Base-by-base conservation (phyloP, 1,140 invertebrate species). In the Drosophila athabasca region DNA sequence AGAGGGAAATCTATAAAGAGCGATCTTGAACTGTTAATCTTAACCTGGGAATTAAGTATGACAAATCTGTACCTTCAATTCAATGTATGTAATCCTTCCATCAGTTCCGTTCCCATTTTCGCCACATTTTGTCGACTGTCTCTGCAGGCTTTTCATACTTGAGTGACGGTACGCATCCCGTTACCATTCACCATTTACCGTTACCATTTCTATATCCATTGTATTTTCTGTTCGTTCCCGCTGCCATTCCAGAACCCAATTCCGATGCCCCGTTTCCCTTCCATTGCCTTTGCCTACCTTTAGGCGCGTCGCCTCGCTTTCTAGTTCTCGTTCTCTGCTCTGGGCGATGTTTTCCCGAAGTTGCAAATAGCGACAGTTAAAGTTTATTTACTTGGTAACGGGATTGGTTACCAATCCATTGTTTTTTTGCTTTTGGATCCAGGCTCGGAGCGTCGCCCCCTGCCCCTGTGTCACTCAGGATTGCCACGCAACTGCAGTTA, bases 311-410 rank as follows among this genome's bases (percentile, higher is more conserved):
- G 15, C 7, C 9, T 31, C 0, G 15, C 7, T 13, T 31, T 22
- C n/a, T 13, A 15, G 2, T 6, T 13, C 29, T 9, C 35, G 17
- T 19, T 19, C 17, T 19, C 17, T 19, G 17, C 17, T 19, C 17
- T 19, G 17, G 0, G 41, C 13, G 19, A 5, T 13, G 7, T 15
- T 6, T 29, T 43, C 5, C 52, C 53, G 35, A 51, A 53, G 60
- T 75, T 73, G 70, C 65, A 79, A 83, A 83, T 83, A 83, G 80
- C 80, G 80, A 84, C 80, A 84, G 80, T 84, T 53, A 79, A 39
- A 84, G 76, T 84, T 85, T 85, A 85, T 85, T 85, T 85, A 85
- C 81, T 85, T 85, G 81, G 81, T 85, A 84, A 84, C 80, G 80
- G 75, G 77, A 51, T 61, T 68, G 68, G 52, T 39, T 39, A 52